Evolutionary conservation across 2,113 vertebrate species (phyloP).

Genomic region (Limanda limanda): DNA sequence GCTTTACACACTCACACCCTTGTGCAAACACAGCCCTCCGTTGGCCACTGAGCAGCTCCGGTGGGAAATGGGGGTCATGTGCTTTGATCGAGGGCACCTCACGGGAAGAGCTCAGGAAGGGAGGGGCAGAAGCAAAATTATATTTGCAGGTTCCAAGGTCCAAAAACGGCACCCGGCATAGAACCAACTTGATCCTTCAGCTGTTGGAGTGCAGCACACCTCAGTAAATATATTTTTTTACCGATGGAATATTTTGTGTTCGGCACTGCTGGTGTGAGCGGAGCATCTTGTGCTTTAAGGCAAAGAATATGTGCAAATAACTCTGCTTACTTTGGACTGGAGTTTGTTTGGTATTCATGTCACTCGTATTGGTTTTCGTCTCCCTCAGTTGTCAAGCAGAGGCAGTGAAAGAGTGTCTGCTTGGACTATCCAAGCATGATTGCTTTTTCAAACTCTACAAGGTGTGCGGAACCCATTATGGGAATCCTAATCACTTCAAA

Average conservation of each 20-base stretch:
- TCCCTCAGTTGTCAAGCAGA: constrained; percentile 45
- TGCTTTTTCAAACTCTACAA: constrained; percentile 42
- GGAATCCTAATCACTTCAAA: constrained; percentile 40
- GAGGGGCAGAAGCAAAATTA: constrained; percentile 56
- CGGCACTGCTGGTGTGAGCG: constrained; percentile 11
- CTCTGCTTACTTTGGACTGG: constrained; percentile 36
- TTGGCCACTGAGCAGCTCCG: constrained; percentile 49
- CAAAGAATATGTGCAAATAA: constrained; percentile 41
- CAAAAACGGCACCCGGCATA: constrained; percentile 66
- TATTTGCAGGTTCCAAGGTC: constrained; percentile 70
- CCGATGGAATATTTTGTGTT: constrained; percentile 54
- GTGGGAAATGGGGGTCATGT: constrained; percentile 72
- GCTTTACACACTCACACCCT: constrained; percentile 44
- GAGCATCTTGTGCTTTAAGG: constrained; percentile 29
- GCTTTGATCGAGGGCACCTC: constrained; percentile 71
- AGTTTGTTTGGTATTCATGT: constrained; percentile 61
- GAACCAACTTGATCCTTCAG: constrained; percentile 49
- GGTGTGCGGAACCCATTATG: constrained; percentile 38
- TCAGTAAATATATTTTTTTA: constrained; percentile 45
- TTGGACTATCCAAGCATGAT: constrained; percentile 50
- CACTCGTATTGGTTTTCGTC: constrained; percentile 38
- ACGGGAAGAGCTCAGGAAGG: constrained; percentile 61
- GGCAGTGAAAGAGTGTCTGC: constrained; percentile 45
- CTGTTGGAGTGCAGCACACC: constrained; percentile 38
- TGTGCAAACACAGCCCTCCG: constrained; percentile 57